Base-by-base conservation (phyloP, 2,888 invertebrate species). In the Orthonevra nobilis region DNA sequence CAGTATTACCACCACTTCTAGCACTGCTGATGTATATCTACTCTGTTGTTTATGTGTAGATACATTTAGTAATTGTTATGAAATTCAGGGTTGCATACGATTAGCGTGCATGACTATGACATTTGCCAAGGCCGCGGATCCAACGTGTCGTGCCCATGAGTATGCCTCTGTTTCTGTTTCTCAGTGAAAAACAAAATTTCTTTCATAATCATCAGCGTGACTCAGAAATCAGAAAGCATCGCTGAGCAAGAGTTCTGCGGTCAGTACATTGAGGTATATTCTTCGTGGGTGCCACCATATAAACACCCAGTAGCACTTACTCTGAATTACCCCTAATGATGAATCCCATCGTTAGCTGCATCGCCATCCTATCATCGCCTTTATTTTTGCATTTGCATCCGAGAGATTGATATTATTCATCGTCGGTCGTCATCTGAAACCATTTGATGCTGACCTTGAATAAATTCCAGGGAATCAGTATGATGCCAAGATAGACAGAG, bases 71-170 rank as follows among this genome's bases (percentile, higher is more conserved):
- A n/a, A 32, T 60, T 42, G 40, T 64, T 77, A 60, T 66, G 72
- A 66, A 72, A 79, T 48, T 79, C 79, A 79, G 66, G 72, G 79
- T 73, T 79, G 73, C 79, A 79, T 79, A 58, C 61, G 72, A 73
- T 68, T 79, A 68, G 61, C 73, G 44, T 73, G 79, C 79, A 79
- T 79, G 79, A 79, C 79, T 73, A 61, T 79, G 79, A 79, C 79
- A 79, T 79, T 79, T 54, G 20, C 34, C 79, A 79, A 79, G 79
- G 79, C 61, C 79, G 50, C 28, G 14, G 26, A 28, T 61, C 40
- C 17, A 28, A n/a, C 32, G 5, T 3, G 58, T 42, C 28, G 38
- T 58, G 50, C 38, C 17, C 14, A 32, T 34, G 48, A 30, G 12
- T 44, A 54, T 34, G 42, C 17, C n/a, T 40, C 20, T 26, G 66